Conservation (phyloP, 1,140 invertebrate genomes). For the Asobara japonica region DNA sequence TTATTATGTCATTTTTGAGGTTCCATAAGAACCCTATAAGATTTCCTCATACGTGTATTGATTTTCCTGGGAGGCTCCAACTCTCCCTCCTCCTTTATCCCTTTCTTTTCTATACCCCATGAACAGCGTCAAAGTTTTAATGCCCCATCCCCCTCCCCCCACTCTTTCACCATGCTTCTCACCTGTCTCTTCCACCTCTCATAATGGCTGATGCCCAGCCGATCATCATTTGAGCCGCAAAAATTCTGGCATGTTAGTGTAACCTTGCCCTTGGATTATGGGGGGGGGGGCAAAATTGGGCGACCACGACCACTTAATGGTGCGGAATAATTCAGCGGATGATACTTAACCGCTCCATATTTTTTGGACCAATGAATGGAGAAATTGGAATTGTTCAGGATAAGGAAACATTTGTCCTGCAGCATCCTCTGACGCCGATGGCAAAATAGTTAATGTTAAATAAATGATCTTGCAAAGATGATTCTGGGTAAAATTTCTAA, state of each 20-base stretch:
- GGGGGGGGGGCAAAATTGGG: neutral
- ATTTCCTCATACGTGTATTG: too few species aligned
- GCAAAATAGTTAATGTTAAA: too few species aligned
- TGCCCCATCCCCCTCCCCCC: neutral
- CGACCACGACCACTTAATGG: neutral
- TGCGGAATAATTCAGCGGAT: neutral
- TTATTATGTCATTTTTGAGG: too few species aligned
- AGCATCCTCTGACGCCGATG: neutral
- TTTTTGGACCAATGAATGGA: neutral
- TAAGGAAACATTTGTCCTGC: neutral
- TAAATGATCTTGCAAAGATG: too few species aligned
- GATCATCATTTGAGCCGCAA: neutral
- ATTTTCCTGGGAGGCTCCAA: too few species aligned
- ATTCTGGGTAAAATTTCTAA: too few species aligned
- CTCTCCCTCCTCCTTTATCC: constrained; percentile 42
- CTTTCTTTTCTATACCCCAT: constrained; percentile 25
- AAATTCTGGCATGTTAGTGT: neutral
- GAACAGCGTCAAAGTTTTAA: neutral
- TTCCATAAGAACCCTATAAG: too few species aligned
- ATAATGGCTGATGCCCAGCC: constrained; percentile 1
- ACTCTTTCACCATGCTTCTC: neutral
- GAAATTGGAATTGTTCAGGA: neutral
- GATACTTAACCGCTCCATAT: neutral
- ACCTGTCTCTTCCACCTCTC: neutral
- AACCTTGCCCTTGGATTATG: constrained; percentile 21